Percentiles rank a stretch among this genome's conserved stretches.
Conservation (phyloP, 1,140 invertebrate genomes). For the Araneus ventricosus region DNA sequence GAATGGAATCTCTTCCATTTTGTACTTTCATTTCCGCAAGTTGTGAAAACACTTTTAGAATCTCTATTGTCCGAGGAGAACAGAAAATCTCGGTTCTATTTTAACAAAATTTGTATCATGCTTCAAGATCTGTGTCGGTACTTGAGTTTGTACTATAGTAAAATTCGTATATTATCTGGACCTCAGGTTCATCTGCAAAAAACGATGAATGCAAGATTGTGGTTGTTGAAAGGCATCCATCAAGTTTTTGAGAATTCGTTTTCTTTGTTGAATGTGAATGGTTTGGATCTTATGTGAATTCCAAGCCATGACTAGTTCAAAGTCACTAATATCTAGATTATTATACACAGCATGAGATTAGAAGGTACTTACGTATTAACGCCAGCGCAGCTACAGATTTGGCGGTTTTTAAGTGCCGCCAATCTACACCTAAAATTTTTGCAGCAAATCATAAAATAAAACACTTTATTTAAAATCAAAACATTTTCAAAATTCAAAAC, state of each 20-base stretch:
- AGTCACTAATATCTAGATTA: not conserved
- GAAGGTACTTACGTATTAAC: too few relatives aligned
- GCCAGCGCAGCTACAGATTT: too few relatives aligned
- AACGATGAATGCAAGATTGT: conserved; percentile 62
- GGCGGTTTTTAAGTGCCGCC: too few relatives aligned
- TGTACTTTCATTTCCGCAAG: conserved; percentile 44
- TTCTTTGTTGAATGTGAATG: conserved; percentile 34
- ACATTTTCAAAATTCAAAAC: too few relatives aligned
- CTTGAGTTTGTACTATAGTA: conserved; percentile 64
- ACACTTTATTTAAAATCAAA: too few relatives aligned
- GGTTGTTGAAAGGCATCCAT: conserved; percentile 60
- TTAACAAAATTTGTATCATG: conserved; percentile 54
- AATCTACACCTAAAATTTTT: too few relatives aligned
- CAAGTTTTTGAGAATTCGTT: conserved; percentile 49
- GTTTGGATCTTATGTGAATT: conserved; percentile 45
- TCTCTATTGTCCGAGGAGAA: not conserved
- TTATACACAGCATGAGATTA: too few relatives aligned
- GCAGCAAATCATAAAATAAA: too few relatives aligned
- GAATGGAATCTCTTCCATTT: conserved; percentile 68
- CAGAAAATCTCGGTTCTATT: not conserved
- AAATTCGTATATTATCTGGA: conserved; percentile 51
- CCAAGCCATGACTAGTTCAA: not conserved
- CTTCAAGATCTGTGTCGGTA: conserved; percentile 40
- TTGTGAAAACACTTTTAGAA: conserved; percentile 5
- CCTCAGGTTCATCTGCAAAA: conserved; percentile 55